phyloP scores from a whole-genome alignment of 30 jellyfish, hydroid and myxozoan species.

The Hydractinia symbiolongicarpus region DNA sequence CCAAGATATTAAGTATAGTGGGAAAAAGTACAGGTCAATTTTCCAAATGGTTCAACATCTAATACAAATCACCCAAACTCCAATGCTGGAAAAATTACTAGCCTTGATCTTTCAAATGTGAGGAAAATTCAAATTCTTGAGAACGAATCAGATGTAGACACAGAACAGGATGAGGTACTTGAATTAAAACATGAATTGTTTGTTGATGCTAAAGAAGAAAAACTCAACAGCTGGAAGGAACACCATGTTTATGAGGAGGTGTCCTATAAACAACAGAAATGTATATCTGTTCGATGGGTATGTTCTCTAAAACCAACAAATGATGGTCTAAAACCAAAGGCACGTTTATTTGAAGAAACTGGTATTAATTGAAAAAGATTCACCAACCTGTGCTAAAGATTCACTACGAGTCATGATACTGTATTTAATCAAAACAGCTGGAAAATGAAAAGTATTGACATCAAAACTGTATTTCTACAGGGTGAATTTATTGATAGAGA shows the following conservation, averaged over 20 bases:
- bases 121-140: too few relatives aligned
- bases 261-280: background rate
- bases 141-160: background rate
- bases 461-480: slow-evolving; percentile 19
- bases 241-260: slow-evolving; percentile 23
- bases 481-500: slow-evolving; percentile 14
- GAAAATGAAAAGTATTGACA: slow-evolving; percentile 29
- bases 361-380: background rate
- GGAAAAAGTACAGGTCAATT: slow-evolving; percentile 16
- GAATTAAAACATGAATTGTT: too few relatives aligned
- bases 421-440: too few relatives aligned
- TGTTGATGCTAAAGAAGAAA: background rate
- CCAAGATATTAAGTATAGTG: slow-evolving; percentile 2
- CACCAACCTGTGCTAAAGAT: slow-evolving; percentile 12
- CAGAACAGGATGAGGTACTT: background rate
- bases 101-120: too few relatives aligned
- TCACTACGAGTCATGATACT: slow-evolving; percentile 17
- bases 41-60: slow-evolving; percentile 8
- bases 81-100: background rate
- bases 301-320: background rate
- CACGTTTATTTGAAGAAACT: slow-evolving; percentile 27
- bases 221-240: background rate
- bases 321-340: slow-evolving; percentile 1
- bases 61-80: background rate
- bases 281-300: slow-evolving; percentile 33